Conservation (phyloP, 2,797 vertebrate species). For the Xenops minutus region DNA sequence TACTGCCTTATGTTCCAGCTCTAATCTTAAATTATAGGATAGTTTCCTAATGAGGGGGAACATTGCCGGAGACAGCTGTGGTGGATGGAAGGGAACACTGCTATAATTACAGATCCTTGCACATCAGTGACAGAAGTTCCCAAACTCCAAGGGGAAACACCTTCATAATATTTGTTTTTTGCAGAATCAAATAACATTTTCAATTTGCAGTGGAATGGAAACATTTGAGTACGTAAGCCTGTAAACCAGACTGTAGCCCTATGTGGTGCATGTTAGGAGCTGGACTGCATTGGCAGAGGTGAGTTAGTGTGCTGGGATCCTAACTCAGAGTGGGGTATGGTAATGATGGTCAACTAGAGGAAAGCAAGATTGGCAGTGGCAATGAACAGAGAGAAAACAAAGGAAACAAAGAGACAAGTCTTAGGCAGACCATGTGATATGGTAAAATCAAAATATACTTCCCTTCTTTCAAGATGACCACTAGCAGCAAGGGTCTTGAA, state of each 20-base stretch:
- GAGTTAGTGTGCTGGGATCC: neutral
- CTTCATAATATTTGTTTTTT: slow-evolving; percentile 18
- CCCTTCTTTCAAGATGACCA: neutral
- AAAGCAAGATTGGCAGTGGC: neutral
- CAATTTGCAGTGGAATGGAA: neutral
- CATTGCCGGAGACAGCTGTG: neutral
- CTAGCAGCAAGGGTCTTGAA: neutral
- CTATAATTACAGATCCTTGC: slow-evolving; percentile 25
- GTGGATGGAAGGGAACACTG: neutral
- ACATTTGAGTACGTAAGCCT: neutral
- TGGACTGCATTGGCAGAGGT: neutral
- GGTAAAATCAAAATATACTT: neutral
- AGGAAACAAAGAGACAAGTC: neutral
- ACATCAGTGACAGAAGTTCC: neutral
- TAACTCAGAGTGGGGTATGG: neutral
- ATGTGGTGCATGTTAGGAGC: neutral
- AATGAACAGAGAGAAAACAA: neutral
- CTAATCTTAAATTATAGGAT: slow-evolving; percentile 55
- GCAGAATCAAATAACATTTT: neutral
- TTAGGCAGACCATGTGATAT: neutral
- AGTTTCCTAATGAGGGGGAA: slow-evolving; percentile 35
- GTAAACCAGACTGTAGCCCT: neutral
- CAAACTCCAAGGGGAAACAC: neutral
- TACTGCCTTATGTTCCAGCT: neutral
- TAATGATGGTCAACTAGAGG: neutral